A percentile compares a stretch with the other conserved stretches of the same genome.
These are phyloP conservation scores for Psophia crepitans DNA, from an alignment of 2,113 vertebrate genomes.

Conservation along the genomic window DNA sequence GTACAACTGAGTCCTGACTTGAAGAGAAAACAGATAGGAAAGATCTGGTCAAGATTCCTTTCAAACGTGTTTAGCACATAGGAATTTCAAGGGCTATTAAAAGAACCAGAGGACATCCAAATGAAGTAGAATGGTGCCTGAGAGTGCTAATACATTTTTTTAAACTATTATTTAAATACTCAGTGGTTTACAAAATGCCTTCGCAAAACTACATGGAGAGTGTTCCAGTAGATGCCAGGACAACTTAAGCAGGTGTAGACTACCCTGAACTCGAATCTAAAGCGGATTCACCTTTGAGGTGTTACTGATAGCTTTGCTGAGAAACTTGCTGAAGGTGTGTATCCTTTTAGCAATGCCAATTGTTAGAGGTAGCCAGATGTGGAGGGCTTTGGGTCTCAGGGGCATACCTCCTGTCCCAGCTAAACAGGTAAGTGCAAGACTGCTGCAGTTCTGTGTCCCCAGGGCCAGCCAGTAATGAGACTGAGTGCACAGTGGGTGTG, in stretches of 20 bases:
- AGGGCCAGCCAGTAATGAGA: neutral
- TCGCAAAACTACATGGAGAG: neutral
- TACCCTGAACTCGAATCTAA: neutral
- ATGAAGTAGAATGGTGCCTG: neutral
- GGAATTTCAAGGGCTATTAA: constrained; percentile 51
- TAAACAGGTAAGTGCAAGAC: neutral
- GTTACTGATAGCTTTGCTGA: neutral
- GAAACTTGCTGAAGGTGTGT: neutral
- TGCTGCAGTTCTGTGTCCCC: neutral
- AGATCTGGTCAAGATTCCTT: neutral
- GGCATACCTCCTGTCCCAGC: neutral
- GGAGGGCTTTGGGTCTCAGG: neutral
- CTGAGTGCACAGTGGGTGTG: rapidly evolving
- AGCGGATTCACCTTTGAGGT: neutral
- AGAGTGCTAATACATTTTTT: neutral
- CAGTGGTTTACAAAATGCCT: neutral
- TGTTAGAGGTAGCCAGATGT: neutral
- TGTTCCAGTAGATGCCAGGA: neutral
- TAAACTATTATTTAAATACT: neutral
- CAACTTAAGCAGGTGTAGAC: neutral
- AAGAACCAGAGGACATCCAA: neutral
- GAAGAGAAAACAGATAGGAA: neutral
- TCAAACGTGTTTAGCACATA: neutral
- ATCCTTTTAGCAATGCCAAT: neutral
- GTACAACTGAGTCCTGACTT: neutral